phyloP scores from a whole-genome alignment of 2,113 vertebrate genomes.

The Oreochromis spilurus region DNA sequence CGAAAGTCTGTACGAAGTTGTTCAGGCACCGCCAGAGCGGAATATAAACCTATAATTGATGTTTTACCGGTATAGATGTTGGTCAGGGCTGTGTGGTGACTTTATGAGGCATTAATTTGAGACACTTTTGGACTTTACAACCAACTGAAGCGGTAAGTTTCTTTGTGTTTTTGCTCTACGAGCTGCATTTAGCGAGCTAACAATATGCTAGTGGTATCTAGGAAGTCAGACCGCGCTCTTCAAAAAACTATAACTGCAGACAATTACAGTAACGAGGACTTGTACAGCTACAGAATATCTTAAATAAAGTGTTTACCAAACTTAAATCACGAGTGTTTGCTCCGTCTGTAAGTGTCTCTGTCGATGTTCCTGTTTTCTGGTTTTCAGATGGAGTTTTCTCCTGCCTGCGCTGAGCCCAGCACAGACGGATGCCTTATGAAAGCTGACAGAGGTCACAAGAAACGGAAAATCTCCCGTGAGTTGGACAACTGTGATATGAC shows the following conservation, averaged over 20 bases:
- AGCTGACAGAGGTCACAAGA: slow-evolving; percentile 9
- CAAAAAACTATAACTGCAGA: not conserved
- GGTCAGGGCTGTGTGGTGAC: not conserved
- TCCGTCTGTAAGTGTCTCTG: not conserved
- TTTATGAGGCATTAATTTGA: not conserved
- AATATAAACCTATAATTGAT: accelerated
- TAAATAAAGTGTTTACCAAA: not conserved
- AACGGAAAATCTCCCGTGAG: slow-evolving; percentile 55
- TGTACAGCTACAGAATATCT: too few relatives aligned
- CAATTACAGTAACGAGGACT: not conserved
- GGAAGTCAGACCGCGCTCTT: not conserved
- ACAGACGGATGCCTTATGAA: not conserved
- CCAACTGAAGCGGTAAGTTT: slow-evolving; percentile 31
- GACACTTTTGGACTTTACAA: not conserved
- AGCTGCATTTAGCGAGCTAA: not conserved
- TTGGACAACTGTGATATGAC: not conserved
- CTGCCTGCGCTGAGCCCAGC: slow-evolving; percentile 3
- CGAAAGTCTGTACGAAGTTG: not conserved
- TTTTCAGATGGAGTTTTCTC: slow-evolving; percentile 46
- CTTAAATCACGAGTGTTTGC: not conserved
- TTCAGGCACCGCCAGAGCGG: accelerated
- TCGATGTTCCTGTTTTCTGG: not conserved
- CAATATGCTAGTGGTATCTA: not conserved
- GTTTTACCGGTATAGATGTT: not conserved
- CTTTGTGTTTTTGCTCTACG: not conserved